These are phyloP conservation scores for Carabus problematicus DNA, from an alignment of 2,888 invertebrate genomes.

Conservation along the genomic window DNA sequence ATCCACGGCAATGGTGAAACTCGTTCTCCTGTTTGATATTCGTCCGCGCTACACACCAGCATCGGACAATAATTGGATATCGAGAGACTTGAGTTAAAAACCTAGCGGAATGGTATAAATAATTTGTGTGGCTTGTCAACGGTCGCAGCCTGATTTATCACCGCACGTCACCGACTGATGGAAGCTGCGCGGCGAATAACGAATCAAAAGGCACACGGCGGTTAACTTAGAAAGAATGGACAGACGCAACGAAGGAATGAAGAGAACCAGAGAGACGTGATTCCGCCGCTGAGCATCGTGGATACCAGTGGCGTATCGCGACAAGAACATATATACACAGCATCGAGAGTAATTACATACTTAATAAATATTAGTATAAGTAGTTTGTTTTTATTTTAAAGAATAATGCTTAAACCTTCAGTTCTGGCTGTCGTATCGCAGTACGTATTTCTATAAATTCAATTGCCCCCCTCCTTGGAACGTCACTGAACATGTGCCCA, in stretches of 20 bases:
- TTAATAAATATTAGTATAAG: background rate
- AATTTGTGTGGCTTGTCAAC: constrained; percentile 55
- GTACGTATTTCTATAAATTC: background rate
- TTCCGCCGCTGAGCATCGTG: constrained; percentile 49
- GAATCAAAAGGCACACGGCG: constrained; percentile 55
- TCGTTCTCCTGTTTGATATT: constrained; percentile 45
- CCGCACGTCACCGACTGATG: constrained; percentile 54
- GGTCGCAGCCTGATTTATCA: constrained; percentile 57
- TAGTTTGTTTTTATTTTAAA: too few species aligned
- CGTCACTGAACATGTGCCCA: background rate
- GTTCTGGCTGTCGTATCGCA: background rate
- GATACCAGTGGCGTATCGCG: background rate
- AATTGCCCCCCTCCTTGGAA: background rate
- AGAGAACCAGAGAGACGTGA: constrained; percentile 36
- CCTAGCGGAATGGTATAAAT: constrained; percentile 55
- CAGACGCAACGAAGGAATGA: too few species aligned
- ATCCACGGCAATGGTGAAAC: constrained; percentile 1
- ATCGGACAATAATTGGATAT: constrained; percentile 56
- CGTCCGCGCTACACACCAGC: constrained; percentile 49
- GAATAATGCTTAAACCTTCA: background rate
- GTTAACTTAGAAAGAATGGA: background rate
- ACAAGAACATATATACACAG: background rate
- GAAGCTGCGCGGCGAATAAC: constrained; percentile 58
- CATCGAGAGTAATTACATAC: too few species aligned
- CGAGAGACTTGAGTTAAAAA: constrained; percentile 51